Evolutionary conservation across 2,888 invertebrate species (phyloP).

Genomic region (Mermis nigrescens): DNA sequence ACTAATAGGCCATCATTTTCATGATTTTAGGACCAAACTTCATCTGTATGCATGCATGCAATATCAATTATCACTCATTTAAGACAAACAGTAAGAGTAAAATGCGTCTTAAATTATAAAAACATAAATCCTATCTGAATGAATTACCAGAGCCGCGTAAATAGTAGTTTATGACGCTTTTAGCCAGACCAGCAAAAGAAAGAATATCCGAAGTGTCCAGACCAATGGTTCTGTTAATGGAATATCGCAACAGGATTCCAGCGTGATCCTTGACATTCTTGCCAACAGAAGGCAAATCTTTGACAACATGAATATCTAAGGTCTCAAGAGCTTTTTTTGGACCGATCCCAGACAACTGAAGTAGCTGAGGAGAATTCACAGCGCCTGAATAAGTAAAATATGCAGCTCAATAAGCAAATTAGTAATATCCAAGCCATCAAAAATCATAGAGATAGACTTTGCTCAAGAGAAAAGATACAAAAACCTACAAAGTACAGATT

Average conservation of each 20-base stretch:
- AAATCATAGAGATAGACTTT: too few species aligned
- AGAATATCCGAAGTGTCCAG: neutral
- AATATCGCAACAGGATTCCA: neutral
- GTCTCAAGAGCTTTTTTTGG: constrained; percentile 26
- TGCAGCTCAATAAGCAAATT: too few species aligned
- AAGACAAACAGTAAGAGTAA: too few species aligned
- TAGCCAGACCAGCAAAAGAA: neutral
- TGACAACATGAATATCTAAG: constrained; percentile 20
- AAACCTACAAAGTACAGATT: too few species aligned
- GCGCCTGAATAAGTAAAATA: too few species aligned
- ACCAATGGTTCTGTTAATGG: neutral
- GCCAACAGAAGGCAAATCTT: neutral
- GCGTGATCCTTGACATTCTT: neutral
- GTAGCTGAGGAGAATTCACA: constrained; percentile 29
- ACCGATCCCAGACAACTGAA: constrained; percentile 32
- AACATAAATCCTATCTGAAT: too few species aligned
- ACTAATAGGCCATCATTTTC: neutral
- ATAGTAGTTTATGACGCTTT: neutral
- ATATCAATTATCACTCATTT: neutral
- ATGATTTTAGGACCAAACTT: neutral
- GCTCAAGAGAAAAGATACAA: too few species aligned
- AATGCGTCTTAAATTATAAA: too few species aligned
- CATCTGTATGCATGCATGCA: too few species aligned
- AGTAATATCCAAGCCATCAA: too few species aligned
- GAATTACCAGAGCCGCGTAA: neutral